phyloP scores from a whole-genome alignment of 2,113 vertebrate species.

The Indri indri region DNA sequence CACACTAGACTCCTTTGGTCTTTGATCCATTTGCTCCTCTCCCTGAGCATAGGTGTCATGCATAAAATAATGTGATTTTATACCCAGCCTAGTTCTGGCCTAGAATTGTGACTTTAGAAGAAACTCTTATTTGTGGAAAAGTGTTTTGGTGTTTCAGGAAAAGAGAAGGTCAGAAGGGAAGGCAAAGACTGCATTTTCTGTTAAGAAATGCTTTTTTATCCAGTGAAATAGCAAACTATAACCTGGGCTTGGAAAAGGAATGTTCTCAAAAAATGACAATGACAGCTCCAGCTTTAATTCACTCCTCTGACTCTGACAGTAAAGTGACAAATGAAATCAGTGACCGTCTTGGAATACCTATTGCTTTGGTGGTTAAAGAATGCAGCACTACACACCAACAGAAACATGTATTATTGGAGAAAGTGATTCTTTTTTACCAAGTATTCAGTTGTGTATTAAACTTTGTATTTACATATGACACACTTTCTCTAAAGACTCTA shows the following conservation, averaged over 20 bases:
- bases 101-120: not conserved
- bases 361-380: conserved; percentile 61
- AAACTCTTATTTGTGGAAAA: not conserved
- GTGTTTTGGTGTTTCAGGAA: conserved; percentile 19
- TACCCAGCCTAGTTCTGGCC: not conserved
- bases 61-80: not conserved
- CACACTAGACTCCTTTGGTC: not conserved
- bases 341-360: conserved; percentile 74
- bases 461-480: conserved; percentile 8
- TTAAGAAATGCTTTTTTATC: conserved; percentile 77
- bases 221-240: conserved; percentile 80
- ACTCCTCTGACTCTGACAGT: conserved; percentile 83
- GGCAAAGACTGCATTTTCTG: conserved; percentile 37
- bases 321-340: conserved; percentile 85
- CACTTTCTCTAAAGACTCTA: not conserved
- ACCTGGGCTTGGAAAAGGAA: conserved; percentile 76
- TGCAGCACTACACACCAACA: not conserved
- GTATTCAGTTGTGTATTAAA: not conserved
- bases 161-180: conserved; percentile 32
- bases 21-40: not conserved
- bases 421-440: conserved; percentile 16
- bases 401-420: not conserved
- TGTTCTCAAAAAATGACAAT: conserved; percentile 81
- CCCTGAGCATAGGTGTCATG: not conserved
- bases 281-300: conserved; percentile 83